Conservation (phyloP, 2,888 invertebrate species). For the Hetaerina titia region DNA sequence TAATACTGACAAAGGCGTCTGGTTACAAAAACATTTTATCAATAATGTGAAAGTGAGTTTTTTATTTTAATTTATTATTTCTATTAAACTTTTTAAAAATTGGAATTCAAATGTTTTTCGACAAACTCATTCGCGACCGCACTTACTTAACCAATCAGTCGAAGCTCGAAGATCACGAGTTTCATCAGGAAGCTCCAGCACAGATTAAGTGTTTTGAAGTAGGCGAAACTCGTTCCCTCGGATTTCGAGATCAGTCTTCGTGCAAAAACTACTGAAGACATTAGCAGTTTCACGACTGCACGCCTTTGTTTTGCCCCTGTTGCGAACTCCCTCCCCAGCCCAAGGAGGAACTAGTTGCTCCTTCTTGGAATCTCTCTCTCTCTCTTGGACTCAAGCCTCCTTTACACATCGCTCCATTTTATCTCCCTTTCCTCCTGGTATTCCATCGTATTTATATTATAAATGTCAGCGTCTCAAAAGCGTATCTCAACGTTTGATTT, state of each 20-base stretch:
- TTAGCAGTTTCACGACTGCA: background rate
- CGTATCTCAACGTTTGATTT: background rate
- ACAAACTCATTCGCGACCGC: no score
- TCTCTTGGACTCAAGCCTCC: background rate
- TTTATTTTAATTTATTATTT: no score
- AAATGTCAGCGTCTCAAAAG: background rate
- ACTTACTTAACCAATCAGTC: no score
- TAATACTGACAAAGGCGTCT: no score
- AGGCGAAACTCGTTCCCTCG: background rate
- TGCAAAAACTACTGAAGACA: background rate
- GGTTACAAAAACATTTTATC: no score
- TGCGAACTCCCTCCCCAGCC: background rate
- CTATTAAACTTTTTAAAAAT: no score
- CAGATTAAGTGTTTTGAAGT: background rate
- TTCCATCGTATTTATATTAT: background rate
- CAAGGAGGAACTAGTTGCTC: background rate
- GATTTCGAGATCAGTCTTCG: background rate
- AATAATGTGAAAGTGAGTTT: no score
- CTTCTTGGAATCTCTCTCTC: background rate
- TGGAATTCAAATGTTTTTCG: no score
- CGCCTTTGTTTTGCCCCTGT: background rate
- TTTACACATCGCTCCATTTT: background rate
- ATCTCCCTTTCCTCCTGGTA: background rate
- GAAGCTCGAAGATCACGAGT: background rate
- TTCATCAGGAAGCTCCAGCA: background rate